These are phyloP conservation scores for Chaetorhynchus papuensis DNA, from an alignment of 2,113 vertebrate species.

Conservation along the genomic window DNA sequence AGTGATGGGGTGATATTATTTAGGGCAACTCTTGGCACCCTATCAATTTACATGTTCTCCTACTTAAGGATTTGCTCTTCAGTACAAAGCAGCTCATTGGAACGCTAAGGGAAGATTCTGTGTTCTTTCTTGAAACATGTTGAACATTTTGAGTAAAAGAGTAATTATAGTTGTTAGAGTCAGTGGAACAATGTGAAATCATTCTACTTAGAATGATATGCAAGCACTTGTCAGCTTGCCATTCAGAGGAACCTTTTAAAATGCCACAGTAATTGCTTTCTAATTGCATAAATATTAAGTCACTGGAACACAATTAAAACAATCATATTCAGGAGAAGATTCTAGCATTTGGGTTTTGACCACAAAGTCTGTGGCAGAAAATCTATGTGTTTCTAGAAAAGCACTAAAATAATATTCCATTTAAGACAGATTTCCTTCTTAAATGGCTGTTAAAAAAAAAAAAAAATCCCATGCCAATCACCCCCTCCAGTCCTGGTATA, in stretches of 20 bases:
- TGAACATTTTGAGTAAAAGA: constrained; percentile 44
- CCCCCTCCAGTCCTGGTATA: background rate
- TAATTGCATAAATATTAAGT: constrained; percentile 45
- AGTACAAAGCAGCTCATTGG: background rate
- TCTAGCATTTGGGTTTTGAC: background rate
- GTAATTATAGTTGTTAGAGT: constrained; percentile 59
- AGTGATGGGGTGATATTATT: background rate
- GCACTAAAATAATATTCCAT: background rate
- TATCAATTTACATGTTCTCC: background rate
- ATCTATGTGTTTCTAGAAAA: background rate
- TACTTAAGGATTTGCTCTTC: background rate
- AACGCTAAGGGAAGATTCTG: background rate
- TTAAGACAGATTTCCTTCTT: background rate
- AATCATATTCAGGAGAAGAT: background rate
- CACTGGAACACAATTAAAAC: constrained; percentile 19
- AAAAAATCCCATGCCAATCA: background rate
- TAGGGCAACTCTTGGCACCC: background rate
- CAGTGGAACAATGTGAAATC: constrained; percentile 38
- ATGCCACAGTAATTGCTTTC: constrained; percentile 31
- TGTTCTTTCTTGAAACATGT: constrained; percentile 23
- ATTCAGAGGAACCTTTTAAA: constrained; percentile 32
- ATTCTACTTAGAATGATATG: constrained; percentile 36
- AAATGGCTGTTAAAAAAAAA: background rate
- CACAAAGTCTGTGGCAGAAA: background rate
- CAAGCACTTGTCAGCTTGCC: constrained; percentile 52